Conservation (phyloP, 1,140 invertebrate species). For the Eriocheir sinensis region DNA sequence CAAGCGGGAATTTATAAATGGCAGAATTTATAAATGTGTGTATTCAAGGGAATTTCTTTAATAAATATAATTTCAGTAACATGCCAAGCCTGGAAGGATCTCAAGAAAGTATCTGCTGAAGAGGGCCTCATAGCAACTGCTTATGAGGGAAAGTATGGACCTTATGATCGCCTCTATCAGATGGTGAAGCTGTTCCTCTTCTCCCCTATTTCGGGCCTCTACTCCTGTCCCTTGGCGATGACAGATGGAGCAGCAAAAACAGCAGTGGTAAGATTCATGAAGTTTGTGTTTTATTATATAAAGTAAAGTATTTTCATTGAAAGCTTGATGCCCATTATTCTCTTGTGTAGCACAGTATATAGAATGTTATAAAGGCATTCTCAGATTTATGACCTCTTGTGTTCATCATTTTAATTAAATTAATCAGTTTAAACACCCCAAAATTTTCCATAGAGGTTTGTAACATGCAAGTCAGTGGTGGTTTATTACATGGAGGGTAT, state of each 20-base stretch:
- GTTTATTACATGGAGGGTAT: too few species aligned
- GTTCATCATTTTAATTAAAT: too few species aligned
- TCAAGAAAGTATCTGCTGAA: constrained; percentile 84
- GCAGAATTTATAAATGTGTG: too few species aligned
- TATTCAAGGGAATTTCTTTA: neutral
- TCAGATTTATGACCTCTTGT: too few species aligned
- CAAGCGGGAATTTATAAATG: too few species aligned
- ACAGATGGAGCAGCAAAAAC: constrained; percentile 86
- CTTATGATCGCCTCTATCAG: constrained; percentile 85
- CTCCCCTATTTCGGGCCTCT: constrained; percentile 84
- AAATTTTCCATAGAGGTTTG: too few species aligned
- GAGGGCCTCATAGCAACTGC: constrained; percentile 85
- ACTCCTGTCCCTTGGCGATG: constrained; percentile 86
- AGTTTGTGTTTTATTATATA: neutral
- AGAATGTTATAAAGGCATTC: too few species aligned
- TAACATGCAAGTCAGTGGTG: too few species aligned
- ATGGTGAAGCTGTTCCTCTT: constrained; percentile 85
- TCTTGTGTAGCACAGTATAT: too few species aligned
- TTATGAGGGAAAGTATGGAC: constrained; percentile 83
- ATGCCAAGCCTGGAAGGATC: constrained; percentile 84
- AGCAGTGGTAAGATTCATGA: constrained; percentile 81
- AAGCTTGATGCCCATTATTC: too few species aligned
- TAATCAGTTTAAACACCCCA: too few species aligned
- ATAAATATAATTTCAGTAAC: constrained; percentile 80
- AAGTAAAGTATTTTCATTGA: neutral